Evolutionary conservation across 2,113 vertebrate genomes (phyloP), one percentile per base, ranked within the genome.

Genomic region (Mus pahari): DNA sequence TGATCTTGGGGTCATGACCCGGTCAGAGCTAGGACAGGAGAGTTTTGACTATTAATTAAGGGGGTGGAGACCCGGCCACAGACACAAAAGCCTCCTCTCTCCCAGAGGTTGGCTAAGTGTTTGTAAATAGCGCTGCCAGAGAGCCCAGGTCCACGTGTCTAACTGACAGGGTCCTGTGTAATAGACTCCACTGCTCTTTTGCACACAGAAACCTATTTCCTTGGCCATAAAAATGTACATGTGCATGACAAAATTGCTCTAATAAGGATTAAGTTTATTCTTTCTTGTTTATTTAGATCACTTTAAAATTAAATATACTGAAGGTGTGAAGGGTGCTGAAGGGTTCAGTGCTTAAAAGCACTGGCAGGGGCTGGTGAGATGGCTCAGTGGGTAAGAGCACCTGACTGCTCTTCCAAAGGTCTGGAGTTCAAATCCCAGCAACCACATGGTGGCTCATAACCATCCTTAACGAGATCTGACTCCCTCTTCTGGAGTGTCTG

Each of bases 81-180:
- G 48, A 88, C 24, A 55, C 39, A 92, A 71, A 33, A 93, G 96
- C 71, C 92, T 6, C 7, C 86, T 7, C 7, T 81, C 93, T 88
- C 89, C 62, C 55, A 0, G 16, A 79, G 45, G 33, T 96, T 94
- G 92, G 84, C 1, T 1, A 20, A 94, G 84, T 98, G 98, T 98
- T 98, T 98, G 97, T 98, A 98, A 98, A 98, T 87, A 98, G 93
- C 0, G 7, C 0, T 22, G 96, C 97, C 98, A n/a, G 98, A 0
- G 93, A 95, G 97, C 92, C 4, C 0, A 0, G 3, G 73, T 75
- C 97, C 97, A 97, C 20, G 20, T 98, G 97, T 91, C 93, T 50
- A 87, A 62, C 1, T 94, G 94, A 91, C 2, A 82, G 71, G 14
- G 33, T 39, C 39, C 2, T 14, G 58, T 31, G 71, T 60, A 82